Evolutionary conservation across 2,797 vertebrate genomes (phyloP).

Genomic region (Mus caroli): DNA sequence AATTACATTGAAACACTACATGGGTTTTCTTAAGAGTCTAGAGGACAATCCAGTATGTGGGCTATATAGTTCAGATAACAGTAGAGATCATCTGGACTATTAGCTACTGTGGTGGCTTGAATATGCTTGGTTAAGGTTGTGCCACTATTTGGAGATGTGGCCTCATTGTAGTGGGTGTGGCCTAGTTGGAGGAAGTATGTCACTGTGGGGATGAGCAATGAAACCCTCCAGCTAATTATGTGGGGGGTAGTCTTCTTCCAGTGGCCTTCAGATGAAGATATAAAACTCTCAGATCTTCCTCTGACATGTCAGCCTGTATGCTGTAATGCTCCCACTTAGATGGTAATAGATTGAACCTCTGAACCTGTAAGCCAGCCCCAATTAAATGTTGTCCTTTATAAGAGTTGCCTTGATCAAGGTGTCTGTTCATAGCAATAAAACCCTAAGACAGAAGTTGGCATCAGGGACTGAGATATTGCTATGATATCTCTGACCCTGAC

Average conservation of each 20-base stretch:
- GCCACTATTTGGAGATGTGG: not conserved
- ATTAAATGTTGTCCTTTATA: not conserved
- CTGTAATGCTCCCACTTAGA: not conserved
- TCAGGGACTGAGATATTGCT: not conserved
- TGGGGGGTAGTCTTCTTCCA: not conserved
- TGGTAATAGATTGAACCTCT: not conserved
- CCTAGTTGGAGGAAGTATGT: not conserved
- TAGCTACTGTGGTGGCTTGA: not conserved
- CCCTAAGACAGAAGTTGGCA: not conserved
- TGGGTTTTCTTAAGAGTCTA: not conserved
- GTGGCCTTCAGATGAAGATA: not conserved
- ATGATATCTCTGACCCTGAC: not conserved
- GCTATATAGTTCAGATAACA: not conserved
- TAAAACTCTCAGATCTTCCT: not conserved
- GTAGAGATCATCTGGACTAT: not conserved
- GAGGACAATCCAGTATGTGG: not conserved
- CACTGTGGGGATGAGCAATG: not conserved
- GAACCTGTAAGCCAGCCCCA: not conserved
- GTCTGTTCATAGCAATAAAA: not conserved
- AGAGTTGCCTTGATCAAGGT: not conserved
- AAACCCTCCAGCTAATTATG: not conserved
- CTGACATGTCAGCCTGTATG: not conserved
- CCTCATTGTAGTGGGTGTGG: not conserved
- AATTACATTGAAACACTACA: not conserved
- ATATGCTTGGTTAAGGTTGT: not conserved